Evolutionary conservation across 1,140 invertebrate genomes (phyloP), one percentile per base, ranked within the genome.

Genomic region (Nilaparvata lugens): DNA sequence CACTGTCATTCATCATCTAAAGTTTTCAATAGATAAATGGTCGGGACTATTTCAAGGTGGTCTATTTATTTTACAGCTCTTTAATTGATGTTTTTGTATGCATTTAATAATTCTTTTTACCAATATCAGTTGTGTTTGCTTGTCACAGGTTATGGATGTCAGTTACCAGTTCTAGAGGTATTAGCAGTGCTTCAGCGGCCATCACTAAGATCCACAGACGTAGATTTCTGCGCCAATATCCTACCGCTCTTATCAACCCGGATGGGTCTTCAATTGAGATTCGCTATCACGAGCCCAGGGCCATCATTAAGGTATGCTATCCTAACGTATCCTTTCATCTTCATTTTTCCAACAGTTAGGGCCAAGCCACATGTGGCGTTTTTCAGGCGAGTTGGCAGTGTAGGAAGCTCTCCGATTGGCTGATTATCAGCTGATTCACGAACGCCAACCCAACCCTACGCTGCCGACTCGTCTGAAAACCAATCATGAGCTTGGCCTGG

Each of bases 221-320:
- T 55, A 66, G 80, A 2, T 92, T 89, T 72, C 70, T 79, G n/a
- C 79, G 82, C 62, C 78, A 75, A 42, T 93, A 91, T 79, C 88
- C 86, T 58, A 88, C 87, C 0, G 70, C 80, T 45, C 67, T 97
- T 0, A 84, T 95, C 21, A 74, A 84, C 25, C 76, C 89, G 2
- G 86, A 96, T 81, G 93, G 93, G 52, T 90, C 91, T 52, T 88
- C 85, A 51, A 83, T 90, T 61, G 87, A 79, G 38, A 85, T 93
- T 24, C 76, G 85, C 65, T 93, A 95, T 71, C 78, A 84, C 62
- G 88, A 92, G 73, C 93, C 93, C 6, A 75, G 88, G 60, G 82
- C 82, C 76, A 89, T 95, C 62, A 89, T 97, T 23, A 87, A 81
- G 77, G 88, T 91, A 76, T 67, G 62, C 24, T 11, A 14, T 40